Conservation (phyloP, 2,113 vertebrate genomes). For the Pterophyllum scalare region DNA sequence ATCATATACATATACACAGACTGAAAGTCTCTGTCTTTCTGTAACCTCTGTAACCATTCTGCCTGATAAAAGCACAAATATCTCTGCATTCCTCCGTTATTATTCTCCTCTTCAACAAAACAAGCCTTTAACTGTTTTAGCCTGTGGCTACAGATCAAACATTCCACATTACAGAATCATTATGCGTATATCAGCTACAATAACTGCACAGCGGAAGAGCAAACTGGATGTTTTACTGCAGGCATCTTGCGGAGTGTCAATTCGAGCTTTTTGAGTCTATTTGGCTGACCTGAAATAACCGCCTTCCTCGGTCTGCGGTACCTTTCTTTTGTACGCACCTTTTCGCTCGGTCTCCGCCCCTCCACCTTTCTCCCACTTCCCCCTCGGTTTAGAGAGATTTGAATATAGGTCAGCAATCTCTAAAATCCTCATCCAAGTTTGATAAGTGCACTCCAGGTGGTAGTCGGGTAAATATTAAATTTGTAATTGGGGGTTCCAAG, state of each 20-base stretch:
- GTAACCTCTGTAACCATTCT: neutral
- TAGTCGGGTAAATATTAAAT: conserved; percentile 64
- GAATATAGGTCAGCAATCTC: conserved; percentile 75
- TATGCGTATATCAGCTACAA: conserved; percentile 28
- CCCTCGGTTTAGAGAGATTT: conserved; percentile 38
- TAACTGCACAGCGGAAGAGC: conserved; percentile 21
- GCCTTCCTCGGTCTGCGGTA: neutral
- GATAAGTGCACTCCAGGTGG: conserved; percentile 74
- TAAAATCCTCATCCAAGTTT: conserved; percentile 71
- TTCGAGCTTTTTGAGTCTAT: conserved; percentile 1
- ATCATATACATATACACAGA: neutral
- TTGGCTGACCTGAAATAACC: conserved; percentile 42
- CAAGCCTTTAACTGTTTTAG: conserved; percentile 45
- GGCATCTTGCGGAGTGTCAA: conserved; percentile 30
- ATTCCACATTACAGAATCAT: conserved; percentile 37
- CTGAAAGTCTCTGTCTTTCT: neutral
- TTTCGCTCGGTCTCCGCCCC: conserved; percentile 4
- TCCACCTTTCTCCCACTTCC: neutral
- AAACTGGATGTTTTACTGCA: conserved; percentile 33
- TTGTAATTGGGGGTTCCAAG: conserved; percentile 58
- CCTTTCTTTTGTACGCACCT: conserved; percentile 15
- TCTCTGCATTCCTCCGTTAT: conserved; percentile 29
- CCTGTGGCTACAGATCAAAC: conserved; percentile 44
- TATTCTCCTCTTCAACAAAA: conserved; percentile 42
- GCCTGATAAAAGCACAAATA: conserved; percentile 26